Percentiles rank a stretch among this genome's conserved stretches.
Evolutionary conservation across 1,140 invertebrate genomes (phyloP).

Genomic region (Notospermus geniculatus): DNA sequence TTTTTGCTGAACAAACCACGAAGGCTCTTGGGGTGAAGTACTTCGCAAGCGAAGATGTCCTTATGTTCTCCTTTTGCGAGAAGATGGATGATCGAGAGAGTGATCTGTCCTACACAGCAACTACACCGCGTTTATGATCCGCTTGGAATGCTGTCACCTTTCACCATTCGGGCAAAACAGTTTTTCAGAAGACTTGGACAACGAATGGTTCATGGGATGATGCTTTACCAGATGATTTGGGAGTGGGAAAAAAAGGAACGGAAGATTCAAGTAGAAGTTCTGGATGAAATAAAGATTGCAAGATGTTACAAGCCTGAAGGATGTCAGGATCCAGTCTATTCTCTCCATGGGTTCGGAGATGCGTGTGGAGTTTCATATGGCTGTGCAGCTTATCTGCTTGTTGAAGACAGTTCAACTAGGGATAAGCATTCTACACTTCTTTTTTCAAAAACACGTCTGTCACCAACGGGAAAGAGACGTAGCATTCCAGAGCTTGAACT

Average conservation of each 20-base stretch:
- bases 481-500: neutral
- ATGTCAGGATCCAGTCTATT: too few species aligned
- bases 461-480: neutral
- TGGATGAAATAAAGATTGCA: too few species aligned
- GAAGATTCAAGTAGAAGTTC: too few species aligned
- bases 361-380: too few species aligned
- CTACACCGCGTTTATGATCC: constrained; percentile 1
- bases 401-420: neutral
- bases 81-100: neutral
- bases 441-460: neutral
- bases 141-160: neutral
- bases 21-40: neutral
- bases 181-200: neutral
- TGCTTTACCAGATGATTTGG: neutral
- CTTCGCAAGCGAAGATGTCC: neutral
- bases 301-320: too few species aligned
- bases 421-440: neutral
- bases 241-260: too few species aligned
- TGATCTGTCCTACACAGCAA: constrained; percentile 6
- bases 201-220: neutral
- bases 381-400: too few species aligned
- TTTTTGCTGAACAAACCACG: neutral
- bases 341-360: too few species aligned
- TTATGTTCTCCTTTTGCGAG: constrained; percentile 6
- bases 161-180: neutral